Evolutionary conservation across 1,140 invertebrate genomes (phyloP), one percentile per base, ranked within the genome.

Genomic region (Heterodera carotae): DNA sequence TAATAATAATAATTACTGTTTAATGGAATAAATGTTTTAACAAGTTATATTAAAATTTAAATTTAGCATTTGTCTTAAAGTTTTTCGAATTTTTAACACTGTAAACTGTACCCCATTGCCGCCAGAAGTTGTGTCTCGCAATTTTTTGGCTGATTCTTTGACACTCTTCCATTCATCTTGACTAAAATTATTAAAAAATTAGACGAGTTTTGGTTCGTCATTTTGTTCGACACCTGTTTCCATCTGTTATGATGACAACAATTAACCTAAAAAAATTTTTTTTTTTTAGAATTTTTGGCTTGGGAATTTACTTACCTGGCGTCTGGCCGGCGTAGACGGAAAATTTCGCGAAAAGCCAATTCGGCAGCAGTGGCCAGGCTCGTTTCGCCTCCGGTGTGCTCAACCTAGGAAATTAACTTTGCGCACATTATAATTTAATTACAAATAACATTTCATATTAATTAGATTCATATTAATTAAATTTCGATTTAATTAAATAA

Each of bases 161-260:
- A 84, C 80, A 31, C 66, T 53, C 7, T 15, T n/a, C 84, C 84
- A 84, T 64, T 83, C 80, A 74, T 84, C 83, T 79, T 84, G 82
- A 53, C 72, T 77, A 68, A 80, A 78, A 68, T 27, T 12, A 59
- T 22, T n/a, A 15, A 66, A 66, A 62, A 66, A 66, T 22, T 1
- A 66, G 6, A 29, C 27, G 15, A 76, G 5, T 34, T 76, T 69
- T 10, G 22, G 15, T 56, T 56, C 5, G 15, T 56, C 12, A 56
- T 22, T 8, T 56, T 56, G 15, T 53, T 22, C 18, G 48, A 36
- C n/a, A n/a, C 27, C 60, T 81, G 48, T 84, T 82, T 12, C 83
- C 83, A 75, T 84, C 83, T 15, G 79, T 78, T n/a, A 84, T 77
- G 31, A 84, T 64, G 15, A 84, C 76, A 27, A 82, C 77, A 22